Evolutionary conservation across 2,888 invertebrate genomes (phyloP).

Genomic region (Acanthosepion lycidas): DNA sequence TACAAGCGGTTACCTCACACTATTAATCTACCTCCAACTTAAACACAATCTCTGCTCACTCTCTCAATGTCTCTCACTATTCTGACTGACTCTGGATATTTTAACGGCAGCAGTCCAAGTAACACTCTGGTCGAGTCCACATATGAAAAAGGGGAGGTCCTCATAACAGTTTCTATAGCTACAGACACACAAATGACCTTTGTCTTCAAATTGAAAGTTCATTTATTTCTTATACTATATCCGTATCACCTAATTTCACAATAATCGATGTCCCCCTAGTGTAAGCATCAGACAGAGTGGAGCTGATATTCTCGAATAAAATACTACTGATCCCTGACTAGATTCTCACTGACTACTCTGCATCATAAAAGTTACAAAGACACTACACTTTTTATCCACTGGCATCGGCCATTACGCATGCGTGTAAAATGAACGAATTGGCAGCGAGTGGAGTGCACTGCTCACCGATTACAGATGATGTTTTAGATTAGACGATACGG

Average conservation of each 20-base stretch:
- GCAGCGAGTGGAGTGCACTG: background rate
- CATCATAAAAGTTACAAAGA: background rate
- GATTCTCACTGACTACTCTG: background rate
- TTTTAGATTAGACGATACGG: too few species aligned
- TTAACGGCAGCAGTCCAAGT: too few species aligned
- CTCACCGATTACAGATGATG: background rate
- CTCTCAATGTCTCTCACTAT: too few species aligned
- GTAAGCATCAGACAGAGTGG: background rate
- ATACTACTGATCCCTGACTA: background rate
- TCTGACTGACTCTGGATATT: too few species aligned
- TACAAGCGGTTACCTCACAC: too few species aligned
- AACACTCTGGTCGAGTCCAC: too few species aligned
- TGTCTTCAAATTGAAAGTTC: background rate
- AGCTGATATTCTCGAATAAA: background rate
- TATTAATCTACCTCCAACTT: too few species aligned
- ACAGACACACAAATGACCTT: background rate
- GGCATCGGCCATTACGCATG: background rate
- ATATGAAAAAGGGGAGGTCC: too few species aligned
- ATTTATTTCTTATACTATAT: background rate
- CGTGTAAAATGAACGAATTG: background rate
- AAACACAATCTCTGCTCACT: too few species aligned
- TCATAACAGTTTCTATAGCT: too few species aligned
- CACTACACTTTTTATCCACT: background rate
- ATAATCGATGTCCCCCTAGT: background rate
- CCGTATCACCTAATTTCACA: background rate